Conservation (phyloP, 2,113 vertebrate genomes). For the Azemiops feae region DNA sequence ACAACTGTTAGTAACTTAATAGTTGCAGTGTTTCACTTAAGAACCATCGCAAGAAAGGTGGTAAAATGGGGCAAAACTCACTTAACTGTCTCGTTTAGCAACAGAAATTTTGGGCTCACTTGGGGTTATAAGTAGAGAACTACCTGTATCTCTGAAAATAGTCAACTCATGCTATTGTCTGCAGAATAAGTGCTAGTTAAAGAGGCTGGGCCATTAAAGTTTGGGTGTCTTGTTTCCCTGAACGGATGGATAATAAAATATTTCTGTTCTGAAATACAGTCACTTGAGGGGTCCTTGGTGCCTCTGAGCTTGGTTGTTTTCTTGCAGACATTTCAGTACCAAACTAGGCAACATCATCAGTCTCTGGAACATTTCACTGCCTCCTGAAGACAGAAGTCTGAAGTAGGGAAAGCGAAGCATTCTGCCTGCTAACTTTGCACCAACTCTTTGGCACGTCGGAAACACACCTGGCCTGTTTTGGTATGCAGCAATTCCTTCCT, state of each 20-base stretch:
- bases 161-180: background rate
- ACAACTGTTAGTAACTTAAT: too few species aligned
- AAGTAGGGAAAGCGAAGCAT: background rate
- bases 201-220: background rate
- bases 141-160: background rate
- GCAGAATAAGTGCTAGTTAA: background rate
- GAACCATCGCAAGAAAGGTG: too few species aligned
- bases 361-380: background rate
- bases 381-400: background rate
- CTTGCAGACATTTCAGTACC: background rate
- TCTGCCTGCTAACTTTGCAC: conserved; percentile 4
- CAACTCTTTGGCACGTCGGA: conserved; percentile 44
- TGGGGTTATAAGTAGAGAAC: too few species aligned
- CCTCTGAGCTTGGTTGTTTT: background rate
- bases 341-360: background rate
- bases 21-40: too few species aligned
- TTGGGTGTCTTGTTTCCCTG: background rate
- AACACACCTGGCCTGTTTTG: conserved; percentile 30
- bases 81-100: too few species aligned
- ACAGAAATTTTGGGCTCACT: too few species aligned
- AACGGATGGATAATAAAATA: background rate
- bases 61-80: too few species aligned
- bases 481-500: conserved; percentile 51
- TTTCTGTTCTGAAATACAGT: background rate
- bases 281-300: background rate